phyloP scores from a whole-genome alignment of 2,888 invertebrate genomes.

The Steromphala cineraria region DNA sequence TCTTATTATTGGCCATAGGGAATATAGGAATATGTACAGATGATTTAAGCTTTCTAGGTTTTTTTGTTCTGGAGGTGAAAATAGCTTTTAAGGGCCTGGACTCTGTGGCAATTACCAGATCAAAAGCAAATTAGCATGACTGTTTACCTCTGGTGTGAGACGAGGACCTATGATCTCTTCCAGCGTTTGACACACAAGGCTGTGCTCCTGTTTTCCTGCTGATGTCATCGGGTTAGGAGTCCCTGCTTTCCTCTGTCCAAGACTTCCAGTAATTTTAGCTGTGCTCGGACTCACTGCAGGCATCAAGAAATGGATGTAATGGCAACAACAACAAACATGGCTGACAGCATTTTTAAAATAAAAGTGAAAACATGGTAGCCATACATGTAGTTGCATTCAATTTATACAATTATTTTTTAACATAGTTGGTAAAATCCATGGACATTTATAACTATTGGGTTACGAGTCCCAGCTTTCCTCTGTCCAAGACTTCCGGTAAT shows the following conservation, averaged over 20 bases:
- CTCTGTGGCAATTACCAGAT: too few species aligned
- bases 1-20: too few species aligned
- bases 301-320: neutral
- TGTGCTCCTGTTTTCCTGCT: slow-evolving; percentile 72
- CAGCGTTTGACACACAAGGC: slow-evolving; percentile 70
- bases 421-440: too few species aligned
- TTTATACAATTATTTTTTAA: too few species aligned
- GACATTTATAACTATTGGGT: too few species aligned
- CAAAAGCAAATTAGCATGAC: neutral
- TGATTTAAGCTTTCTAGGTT: too few species aligned
- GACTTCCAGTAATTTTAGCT: slow-evolving; percentile 25
- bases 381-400: too few species aligned
- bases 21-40: too few species aligned
- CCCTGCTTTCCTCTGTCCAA: slow-evolving; percentile 57
- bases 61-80: too few species aligned
- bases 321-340: neutral
- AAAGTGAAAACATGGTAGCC: too few species aligned
- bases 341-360: too few species aligned
- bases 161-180: slow-evolving; percentile 72
- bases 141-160: slow-evolving; percentile 63
- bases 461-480: slow-evolving; percentile 70
- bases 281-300: slow-evolving; percentile 50
- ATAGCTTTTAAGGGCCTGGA: too few species aligned
- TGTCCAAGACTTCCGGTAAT: slow-evolving; percentile 25
- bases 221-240: slow-evolving; percentile 71